Evolutionary conservation across 2,797 vertebrate species (phyloP).

Genomic region (Helostoma temminkii): DNA sequence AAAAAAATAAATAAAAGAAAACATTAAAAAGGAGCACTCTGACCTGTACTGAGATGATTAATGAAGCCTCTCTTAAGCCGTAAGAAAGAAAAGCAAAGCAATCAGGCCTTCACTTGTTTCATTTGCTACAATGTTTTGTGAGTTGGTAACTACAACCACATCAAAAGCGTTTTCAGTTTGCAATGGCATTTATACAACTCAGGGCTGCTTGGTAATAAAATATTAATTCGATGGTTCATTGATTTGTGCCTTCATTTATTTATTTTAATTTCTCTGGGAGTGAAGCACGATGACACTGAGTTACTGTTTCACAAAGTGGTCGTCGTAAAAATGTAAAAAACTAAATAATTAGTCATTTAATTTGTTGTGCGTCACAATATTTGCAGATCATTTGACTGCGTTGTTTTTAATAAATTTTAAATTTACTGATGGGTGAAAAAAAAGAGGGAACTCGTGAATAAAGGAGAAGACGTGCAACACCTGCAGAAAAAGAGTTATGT

Average conservation of each 20-base stretch:
- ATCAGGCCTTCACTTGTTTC: not conserved
- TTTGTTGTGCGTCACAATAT: not conserved
- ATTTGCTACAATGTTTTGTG: too few relatives aligned
- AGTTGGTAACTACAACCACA: not conserved
- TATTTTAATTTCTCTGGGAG: not conserved
- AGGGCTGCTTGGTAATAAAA: not conserved
- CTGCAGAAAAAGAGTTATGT: not conserved
- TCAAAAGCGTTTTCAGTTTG: not conserved
- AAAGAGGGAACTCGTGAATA: too few relatives aligned
- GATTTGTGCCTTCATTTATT: not conserved
- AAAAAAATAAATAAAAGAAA: conserved; percentile 18
- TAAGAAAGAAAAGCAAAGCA: not conserved
- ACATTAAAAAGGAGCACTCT: not conserved
- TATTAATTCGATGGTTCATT: too few relatives aligned
- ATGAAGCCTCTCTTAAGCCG: not conserved
- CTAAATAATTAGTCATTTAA: not conserved
- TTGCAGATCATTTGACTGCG: not conserved
- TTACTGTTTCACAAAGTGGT: not conserved
- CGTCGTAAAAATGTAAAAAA: not conserved
- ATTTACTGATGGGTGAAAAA: too few relatives aligned
- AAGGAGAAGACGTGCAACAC: too few relatives aligned
- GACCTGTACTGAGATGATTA: conserved; percentile 9
- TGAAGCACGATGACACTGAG: not conserved
- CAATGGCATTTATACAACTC: not conserved
- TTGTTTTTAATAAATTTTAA: not conserved